Conservation (phyloP, 2,797 vertebrate genomes). For the Heliangelus exortis region DNA sequence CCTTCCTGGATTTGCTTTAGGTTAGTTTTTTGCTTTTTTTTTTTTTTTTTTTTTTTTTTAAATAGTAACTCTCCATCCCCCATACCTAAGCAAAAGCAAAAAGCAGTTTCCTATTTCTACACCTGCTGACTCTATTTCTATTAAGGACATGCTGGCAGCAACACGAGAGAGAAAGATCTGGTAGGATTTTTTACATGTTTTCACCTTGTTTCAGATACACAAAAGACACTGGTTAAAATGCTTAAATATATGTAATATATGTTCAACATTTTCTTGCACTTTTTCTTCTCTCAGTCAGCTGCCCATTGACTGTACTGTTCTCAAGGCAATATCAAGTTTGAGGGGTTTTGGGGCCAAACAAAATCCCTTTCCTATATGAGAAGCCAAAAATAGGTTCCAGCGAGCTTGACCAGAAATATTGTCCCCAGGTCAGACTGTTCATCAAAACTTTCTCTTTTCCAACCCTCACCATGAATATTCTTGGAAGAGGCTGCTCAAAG, state of each 20-base stretch:
- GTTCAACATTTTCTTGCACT: neutral
- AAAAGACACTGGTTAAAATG: neutral
- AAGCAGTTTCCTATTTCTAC: neutral
- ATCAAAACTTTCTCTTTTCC: neutral
- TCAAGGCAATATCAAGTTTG: neutral
- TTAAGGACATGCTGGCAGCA: neutral
- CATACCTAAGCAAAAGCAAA: neutral
- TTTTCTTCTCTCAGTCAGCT: neutral
- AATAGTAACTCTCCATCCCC: neutral
- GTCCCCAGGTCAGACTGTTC: neutral
- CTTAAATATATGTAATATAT: neutral
- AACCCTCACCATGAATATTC: neutral
- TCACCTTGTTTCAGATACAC: neutral
- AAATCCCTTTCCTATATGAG: neutral
- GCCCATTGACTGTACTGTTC: neutral
- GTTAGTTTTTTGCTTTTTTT: neutral
- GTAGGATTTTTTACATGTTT: neutral
- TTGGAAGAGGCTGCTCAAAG: slow-evolving; percentile 6
- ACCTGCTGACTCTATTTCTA: neutral
- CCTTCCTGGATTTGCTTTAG: slow-evolving; percentile 20
- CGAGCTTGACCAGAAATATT: neutral
- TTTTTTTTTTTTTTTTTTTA: neutral
- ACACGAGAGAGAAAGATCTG: neutral
- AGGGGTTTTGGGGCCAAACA: neutral
- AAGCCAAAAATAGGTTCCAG: neutral